These are phyloP conservation scores for Sceloporus undulatus DNA, from an alignment of 2,113 vertebrate species.

Conservation along the genomic window DNA sequence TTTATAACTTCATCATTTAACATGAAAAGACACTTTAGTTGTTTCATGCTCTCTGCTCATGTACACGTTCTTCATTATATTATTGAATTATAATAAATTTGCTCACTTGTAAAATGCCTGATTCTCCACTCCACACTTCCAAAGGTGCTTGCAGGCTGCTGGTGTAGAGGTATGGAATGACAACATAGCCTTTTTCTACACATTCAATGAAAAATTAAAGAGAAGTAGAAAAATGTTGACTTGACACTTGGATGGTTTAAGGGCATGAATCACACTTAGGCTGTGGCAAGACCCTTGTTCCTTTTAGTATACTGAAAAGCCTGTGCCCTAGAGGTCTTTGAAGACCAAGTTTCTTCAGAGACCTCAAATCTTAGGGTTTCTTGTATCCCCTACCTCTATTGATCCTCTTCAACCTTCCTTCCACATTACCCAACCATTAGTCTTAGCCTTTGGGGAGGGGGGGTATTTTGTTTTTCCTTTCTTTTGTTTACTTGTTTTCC, in stretches of 20 bases:
- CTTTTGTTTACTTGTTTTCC: background rate
- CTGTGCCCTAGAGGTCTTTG: background rate
- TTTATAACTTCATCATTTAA: constrained; percentile 2
- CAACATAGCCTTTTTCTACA: constrained; percentile 94
- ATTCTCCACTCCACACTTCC: constrained; percentile 98
- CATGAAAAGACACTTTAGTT: constrained; percentile 20
- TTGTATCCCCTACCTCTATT: background rate
- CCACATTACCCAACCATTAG: background rate
- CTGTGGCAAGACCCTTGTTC: background rate
- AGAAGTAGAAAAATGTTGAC: constrained; percentile 21
- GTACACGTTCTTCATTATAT: background rate
- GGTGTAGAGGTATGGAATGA: constrained; percentile 98
- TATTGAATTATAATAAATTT: constrained; percentile 20
- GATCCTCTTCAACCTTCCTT: background rate
- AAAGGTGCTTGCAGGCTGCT: constrained; percentile 98
- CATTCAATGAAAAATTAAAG: constrained; percentile 71
- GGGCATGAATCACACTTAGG: background rate
- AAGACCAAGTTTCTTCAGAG: background rate
- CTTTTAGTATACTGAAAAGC: background rate
- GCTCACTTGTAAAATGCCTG: constrained; percentile 99
- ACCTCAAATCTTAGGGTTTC: background rate
- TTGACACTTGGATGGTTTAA: background rate
- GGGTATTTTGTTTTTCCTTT: background rate
- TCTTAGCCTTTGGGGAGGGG: background rate
- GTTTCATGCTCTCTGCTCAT: background rate